phyloP scores from a whole-genome alignment of 2,797 vertebrate genomes.

The Sternotherus odoratus region DNA sequence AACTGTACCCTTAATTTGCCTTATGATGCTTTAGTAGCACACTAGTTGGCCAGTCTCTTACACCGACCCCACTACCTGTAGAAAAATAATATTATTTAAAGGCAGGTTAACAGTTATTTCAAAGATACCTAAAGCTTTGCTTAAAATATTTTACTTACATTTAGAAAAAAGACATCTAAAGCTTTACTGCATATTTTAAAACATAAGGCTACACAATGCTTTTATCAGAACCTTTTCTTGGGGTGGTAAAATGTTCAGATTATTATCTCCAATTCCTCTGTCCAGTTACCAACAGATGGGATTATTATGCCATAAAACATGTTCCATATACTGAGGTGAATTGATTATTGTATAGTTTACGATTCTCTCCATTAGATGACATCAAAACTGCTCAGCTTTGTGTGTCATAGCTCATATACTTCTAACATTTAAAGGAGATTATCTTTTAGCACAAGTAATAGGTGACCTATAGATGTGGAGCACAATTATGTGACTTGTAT shows the following conservation, averaged over 20 bases:
- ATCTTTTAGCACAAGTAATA: not conserved
- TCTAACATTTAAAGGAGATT: not conserved
- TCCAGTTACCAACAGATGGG: not conserved
- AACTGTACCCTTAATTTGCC: constrained; percentile 24
- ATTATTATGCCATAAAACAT: not conserved
- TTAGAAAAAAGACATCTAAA: not conserved
- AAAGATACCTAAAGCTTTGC: not conserved
- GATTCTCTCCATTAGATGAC: not conserved
- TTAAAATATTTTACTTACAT: not conserved
- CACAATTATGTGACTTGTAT: not conserved
- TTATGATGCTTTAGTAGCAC: constrained; percentile 14
- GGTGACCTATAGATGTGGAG: not conserved
- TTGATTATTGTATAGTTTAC: not conserved
- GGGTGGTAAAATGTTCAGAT: not conserved
- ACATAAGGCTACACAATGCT: not conserved
- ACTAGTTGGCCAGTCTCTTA: not conserved
- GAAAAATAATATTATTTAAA: constrained; percentile 9
- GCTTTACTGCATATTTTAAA: not conserved
- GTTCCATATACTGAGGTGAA: not conserved
- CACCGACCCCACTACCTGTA: not conserved
- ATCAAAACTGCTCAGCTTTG: not conserved
- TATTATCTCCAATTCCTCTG: not conserved
- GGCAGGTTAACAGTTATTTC: not conserved
- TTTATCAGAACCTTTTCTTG: not conserved
- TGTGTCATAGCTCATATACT: not conserved